Evolutionary conservation across 92 coral and sea anemone genomes (phyloP).

Genomic region (Siderastrea radians): DNA sequence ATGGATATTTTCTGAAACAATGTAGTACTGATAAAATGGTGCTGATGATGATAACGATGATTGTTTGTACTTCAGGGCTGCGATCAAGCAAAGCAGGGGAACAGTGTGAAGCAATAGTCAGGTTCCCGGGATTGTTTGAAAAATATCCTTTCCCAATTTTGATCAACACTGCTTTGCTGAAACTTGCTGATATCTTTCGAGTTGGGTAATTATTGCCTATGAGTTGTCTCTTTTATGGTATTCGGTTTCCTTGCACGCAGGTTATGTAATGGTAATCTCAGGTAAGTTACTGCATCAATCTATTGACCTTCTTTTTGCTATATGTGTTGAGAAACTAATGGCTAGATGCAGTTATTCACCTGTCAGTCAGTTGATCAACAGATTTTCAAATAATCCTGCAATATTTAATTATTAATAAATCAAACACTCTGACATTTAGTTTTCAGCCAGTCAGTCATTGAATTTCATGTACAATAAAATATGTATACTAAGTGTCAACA

Average conservation of each 20-base stretch:
- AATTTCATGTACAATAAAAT: too few relatives aligned
- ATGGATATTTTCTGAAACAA: too few relatives aligned
- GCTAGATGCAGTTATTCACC: too few relatives aligned
- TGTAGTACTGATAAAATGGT: neutral
- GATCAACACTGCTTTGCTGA: conserved; percentile 94
- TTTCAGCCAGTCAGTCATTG: too few relatives aligned
- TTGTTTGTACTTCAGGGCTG: conserved; percentile 70
- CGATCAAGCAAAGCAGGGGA: conserved; percentile 97
- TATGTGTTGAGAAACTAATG: too few relatives aligned
- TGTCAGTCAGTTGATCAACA: too few relatives aligned
- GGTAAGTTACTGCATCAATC: neutral
- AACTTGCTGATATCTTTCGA: conserved; percentile 96
- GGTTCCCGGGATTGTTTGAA: conserved; percentile 97
- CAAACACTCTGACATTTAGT: too few relatives aligned
- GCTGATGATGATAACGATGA: neutral
- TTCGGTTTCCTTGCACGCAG: neutral
- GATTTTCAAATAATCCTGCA: too few relatives aligned
- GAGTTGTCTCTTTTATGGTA: neutral
- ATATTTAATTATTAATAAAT: too few relatives aligned
- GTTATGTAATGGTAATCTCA: neutral
- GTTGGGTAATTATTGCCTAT: conserved; percentile 81
- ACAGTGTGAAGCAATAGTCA: conserved; percentile 97
- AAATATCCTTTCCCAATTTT: conserved; percentile 96
- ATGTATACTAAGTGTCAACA: too few relatives aligned
- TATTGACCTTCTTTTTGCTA: too few relatives aligned